phyloP scores from a whole-genome alignment of 2,888 invertebrate genomes.

The Tetramorium bicarinatum region DNA sequence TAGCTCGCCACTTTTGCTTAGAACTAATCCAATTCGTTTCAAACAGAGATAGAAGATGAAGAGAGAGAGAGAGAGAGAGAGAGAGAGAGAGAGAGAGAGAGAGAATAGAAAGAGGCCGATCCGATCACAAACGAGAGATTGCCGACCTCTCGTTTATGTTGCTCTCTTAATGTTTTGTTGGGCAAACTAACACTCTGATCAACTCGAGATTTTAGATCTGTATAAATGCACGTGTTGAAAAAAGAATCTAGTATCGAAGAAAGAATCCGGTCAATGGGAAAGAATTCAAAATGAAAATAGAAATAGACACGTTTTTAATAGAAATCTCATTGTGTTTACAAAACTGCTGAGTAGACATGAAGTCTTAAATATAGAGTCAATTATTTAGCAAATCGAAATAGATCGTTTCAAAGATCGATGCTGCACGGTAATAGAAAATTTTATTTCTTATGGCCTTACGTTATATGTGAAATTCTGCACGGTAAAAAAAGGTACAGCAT shows the following conservation, averaged over 20 bases:
- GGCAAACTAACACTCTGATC: slow-evolving; percentile 41
- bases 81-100: not conserved
- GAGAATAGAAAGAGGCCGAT: not conserved
- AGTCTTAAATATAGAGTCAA: not conserved
- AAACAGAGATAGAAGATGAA: slow-evolving; percentile 2
- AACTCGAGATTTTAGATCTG: slow-evolving; percentile 12
- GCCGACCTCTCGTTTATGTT: slow-evolving; percentile 20
- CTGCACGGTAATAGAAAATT: not conserved
- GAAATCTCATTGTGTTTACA: slow-evolving; percentile 3
- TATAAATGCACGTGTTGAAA: slow-evolving; percentile 20
- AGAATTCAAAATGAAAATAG: slow-evolving; percentile 22
- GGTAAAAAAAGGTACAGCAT: not conserved
- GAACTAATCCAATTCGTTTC: slow-evolving; percentile 53
- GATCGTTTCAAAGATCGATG: not conserved
- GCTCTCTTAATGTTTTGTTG: slow-evolving; percentile 37
- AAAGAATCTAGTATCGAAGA: not conserved
- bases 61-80: not conserved
- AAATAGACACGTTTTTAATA: slow-evolving; percentile 21
- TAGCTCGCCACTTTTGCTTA: slow-evolving; percentile 52
- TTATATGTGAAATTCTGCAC: not conserved
- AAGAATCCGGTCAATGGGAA: not conserved
- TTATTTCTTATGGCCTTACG: not conserved
- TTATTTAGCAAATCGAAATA: slow-evolving; percentile 17
- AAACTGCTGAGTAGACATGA: slow-evolving; percentile 5
- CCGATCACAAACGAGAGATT: slow-evolving; percentile 17